Conservation (phyloP, 2,113 vertebrate species). For the Oceanodroma tethys region DNA sequence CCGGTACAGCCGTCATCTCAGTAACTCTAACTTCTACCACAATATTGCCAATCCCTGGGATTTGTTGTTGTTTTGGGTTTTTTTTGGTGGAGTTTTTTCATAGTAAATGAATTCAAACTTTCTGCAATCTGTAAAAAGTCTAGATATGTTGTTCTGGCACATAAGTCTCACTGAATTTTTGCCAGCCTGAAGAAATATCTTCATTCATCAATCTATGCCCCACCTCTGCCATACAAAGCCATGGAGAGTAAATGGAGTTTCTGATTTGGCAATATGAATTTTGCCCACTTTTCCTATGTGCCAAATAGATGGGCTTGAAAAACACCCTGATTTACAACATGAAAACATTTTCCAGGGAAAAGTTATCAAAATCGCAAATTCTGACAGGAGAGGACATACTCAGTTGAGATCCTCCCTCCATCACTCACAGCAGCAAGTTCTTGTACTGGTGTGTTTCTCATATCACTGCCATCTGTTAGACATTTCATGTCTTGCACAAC, state of each 20-base stretch:
- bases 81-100: background rate
- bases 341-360: background rate
- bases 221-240: background rate
- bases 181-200: background rate
- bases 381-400: background rate
- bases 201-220: background rate
- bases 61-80: fast-evolving
- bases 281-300: background rate
- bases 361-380: background rate
- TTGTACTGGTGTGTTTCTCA: background rate
- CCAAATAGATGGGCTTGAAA: background rate
- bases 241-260: background rate
- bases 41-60: fast-evolving
- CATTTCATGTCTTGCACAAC: background rate
- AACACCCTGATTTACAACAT: background rate
- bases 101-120: background rate
- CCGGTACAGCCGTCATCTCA: background rate
- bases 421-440: background rate
- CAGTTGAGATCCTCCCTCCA: background rate
- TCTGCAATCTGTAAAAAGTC: background rate
- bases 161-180: background rate
- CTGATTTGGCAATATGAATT: background rate
- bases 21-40: background rate
- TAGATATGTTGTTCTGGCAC: background rate
- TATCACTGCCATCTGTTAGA: background rate